Percentiles rank a stretch among this genome's conserved stretches.
Conservation (phyloP, 2,113 vertebrate genomes). For the Spermophilus dauricus region DNA sequence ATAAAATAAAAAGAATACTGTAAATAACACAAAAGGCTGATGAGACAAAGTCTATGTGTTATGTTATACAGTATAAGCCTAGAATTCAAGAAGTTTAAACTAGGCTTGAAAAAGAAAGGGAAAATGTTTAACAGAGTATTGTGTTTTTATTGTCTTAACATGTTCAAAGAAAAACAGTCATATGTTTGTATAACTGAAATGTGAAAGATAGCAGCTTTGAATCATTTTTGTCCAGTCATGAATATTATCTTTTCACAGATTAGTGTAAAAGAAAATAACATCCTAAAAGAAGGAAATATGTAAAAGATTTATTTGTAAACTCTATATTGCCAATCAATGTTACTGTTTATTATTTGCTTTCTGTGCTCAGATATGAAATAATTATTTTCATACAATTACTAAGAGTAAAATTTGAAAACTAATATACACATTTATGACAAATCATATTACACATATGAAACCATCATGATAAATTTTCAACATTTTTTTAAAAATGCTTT, state of each 20-base stretch:
- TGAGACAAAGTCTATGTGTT: not conserved
- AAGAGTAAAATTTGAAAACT: conserved; percentile 35
- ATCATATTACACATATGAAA: not conserved
- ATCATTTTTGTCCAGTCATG: not conserved
- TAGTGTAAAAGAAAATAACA: not conserved
- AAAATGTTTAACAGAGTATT: not conserved
- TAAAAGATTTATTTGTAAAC: conserved; percentile 1
- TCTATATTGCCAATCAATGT: not conserved
- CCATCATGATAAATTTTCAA: not conserved
- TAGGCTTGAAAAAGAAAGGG: not conserved
- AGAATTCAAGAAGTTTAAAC: not conserved
- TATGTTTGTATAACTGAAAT: not conserved
- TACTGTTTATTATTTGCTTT: not conserved
- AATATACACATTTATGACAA: not conserved
- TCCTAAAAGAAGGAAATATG: not conserved
- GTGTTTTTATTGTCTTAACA: not conserved
- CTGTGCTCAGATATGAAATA: not conserved
- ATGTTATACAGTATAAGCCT: not conserved
- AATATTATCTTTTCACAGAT: not conserved
- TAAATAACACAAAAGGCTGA: not conserved
- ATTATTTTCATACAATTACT: not conserved
- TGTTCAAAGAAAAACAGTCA: not conserved
- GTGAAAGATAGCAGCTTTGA: not conserved
- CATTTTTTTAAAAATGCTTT: conserved; percentile 11
- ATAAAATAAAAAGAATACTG: not conserved